Base-by-base conservation (phyloP, 2,888 invertebrate genomes). In the Brassicogethes aeneus region DNA sequence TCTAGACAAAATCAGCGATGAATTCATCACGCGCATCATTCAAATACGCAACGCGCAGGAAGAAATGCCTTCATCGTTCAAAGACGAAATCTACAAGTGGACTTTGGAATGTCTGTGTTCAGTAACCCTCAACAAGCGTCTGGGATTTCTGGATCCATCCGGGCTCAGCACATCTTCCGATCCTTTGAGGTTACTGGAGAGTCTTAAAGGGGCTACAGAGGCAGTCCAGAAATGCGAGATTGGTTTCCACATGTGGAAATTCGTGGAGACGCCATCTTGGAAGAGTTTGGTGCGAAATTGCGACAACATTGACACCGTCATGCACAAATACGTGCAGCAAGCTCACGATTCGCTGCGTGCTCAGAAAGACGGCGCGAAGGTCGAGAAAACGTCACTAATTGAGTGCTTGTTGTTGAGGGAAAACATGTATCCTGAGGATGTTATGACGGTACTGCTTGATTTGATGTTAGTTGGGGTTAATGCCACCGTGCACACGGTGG, bases 381-480 rank as follows among this genome's bases (percentile, higher is more conserved):
- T 13, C 3, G 41, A 45, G 1, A 12, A 23, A 3, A 56, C 64
- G 14, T 65, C 71, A 0, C 57, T 80, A 45, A 63, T 80, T 17
- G 74, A 75, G 47, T 68, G 69, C 31, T 69, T 81, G 54, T 57
- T 81, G n/a, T 47, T 73, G 14, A 71, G 71, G 32, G 72, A 77
- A 34, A 70, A 71, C 40, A 69, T 80, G 61, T 67, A 65, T 36
- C 64, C 74, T 1, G 79, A 80, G 52, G 81, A 82, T 50, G 69
- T 79, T 35, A 68, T 78, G 17, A 80, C 80, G 0, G 61, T 80
- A 1, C 54, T 81, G 34, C 72, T 81, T 70, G 82, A 82, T 55
- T 76, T 80, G 75, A 68, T 80, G 33, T 62, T 82, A 3, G 72
- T 82, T 51, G 81, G 81, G 41, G 76, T 80, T 0, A 80, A 80